Evolutionary conservation across 1,140 invertebrate genomes (phyloP).

Genomic region (Rhyacophila brunnea): DNA sequence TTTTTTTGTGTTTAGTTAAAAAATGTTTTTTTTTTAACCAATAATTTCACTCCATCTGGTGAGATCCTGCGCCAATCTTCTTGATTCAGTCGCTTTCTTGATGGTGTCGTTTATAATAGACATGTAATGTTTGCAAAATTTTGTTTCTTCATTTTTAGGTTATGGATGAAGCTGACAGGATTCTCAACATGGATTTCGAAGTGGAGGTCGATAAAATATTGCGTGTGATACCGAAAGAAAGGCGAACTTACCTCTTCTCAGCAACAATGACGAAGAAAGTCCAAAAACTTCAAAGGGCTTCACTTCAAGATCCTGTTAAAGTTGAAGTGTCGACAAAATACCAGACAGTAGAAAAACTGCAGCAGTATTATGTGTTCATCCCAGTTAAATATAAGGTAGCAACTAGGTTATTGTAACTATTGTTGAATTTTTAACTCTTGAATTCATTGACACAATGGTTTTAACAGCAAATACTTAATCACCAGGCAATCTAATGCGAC

Average conservation of each 20-base stretch:
- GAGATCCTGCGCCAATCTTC: too few species aligned
- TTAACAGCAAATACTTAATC: too few species aligned
- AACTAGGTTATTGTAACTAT: too few species aligned
- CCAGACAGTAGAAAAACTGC: slow-evolving; percentile 95
- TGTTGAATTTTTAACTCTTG: too few species aligned
- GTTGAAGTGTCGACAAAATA: slow-evolving; percentile 97
- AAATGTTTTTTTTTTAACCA: too few species aligned
- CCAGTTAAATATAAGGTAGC: slow-evolving; percentile 93
- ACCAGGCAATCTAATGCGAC: too few species aligned
- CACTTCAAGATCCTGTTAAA: slow-evolving; percentile 87
- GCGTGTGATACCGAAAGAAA: slow-evolving; percentile 84
- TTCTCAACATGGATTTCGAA: slow-evolving; percentile 96
- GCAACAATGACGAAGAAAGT: slow-evolving; percentile 99
- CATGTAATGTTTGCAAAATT: too few species aligned
- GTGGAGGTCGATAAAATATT: slow-evolving; percentile 95
- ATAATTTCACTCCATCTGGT: too few species aligned
- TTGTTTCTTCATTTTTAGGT: slow-evolving; percentile 57
- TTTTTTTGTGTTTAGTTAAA: too few species aligned
- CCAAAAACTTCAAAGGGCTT: slow-evolving; percentile 93
- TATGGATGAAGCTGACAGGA: slow-evolving; percentile 96
- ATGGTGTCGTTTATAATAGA: too few species aligned
- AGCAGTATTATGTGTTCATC: slow-evolving; percentile 95
- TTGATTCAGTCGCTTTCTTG: too few species aligned
- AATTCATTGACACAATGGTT: too few species aligned
- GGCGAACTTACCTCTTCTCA: slow-evolving; percentile 88